These are phyloP conservation scores for Lagenorhynchus albirostris DNA, from an alignment of 2,113 vertebrate species.

Conservation along the genomic window DNA sequence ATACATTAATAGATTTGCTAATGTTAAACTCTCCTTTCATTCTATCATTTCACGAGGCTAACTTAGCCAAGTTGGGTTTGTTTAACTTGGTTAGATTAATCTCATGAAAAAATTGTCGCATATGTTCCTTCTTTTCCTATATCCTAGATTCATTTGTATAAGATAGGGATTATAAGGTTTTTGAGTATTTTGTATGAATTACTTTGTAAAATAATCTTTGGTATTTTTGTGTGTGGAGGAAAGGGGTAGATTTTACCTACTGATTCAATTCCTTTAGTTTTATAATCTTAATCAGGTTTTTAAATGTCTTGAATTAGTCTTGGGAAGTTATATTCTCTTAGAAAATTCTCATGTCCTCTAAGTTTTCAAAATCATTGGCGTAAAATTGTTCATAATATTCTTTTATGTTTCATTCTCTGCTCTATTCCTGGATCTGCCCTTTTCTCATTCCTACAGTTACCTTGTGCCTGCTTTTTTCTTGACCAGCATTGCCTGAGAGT, in stretches of 20 bases:
- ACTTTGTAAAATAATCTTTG: background rate
- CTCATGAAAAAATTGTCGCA: background rate
- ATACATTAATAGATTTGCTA: background rate
- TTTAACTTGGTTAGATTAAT: background rate
- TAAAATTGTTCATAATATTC: background rate
- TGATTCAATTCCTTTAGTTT: background rate
- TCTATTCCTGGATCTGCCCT: background rate
- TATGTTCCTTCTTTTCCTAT: background rate
- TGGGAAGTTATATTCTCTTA: background rate
- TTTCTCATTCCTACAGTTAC: background rate
- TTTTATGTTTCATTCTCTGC: background rate
- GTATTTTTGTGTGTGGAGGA: background rate
- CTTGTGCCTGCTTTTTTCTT: background rate
- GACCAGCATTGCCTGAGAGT: background rate
- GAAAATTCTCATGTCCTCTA: background rate
- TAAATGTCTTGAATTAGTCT: background rate
- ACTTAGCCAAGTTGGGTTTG: background rate
- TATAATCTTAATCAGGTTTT: background rate
- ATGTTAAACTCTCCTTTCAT: background rate
- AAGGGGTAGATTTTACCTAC: background rate
- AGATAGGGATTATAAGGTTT: background rate
- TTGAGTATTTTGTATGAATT: background rate
- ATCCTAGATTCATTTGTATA: background rate
- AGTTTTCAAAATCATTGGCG: constrained; percentile 4
- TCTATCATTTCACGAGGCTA: background rate